These are phyloP conservation scores for Zaprionus taronus DNA, from an alignment of 1,140 invertebrate species.

Conservation along the genomic window DNA sequence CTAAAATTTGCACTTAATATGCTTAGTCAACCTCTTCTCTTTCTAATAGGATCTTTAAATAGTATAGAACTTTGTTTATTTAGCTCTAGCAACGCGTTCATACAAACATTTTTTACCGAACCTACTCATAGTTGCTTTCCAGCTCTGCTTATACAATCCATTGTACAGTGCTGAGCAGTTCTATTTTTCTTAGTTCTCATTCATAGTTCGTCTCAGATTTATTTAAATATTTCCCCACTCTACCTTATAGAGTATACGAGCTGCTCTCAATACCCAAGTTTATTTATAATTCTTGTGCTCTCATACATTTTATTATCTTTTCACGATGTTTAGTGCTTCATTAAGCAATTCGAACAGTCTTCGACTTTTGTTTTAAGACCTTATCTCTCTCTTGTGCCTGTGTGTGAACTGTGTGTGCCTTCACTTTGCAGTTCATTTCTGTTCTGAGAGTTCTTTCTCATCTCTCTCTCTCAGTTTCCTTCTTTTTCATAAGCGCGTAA, in stretches of 20 bases:
- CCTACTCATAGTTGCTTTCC: background rate
- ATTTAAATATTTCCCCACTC: background rate
- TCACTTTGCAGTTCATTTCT: slow-evolving; percentile 33
- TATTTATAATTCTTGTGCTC: background rate
- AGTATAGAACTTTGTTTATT: too few species aligned
- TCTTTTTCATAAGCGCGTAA: slow-evolving; percentile 75
- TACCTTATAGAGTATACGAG: background rate
- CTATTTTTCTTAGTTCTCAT: too few species aligned
- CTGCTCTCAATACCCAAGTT: background rate
- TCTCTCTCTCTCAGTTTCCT: background rate
- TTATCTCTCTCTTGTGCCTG: slow-evolving; percentile 34
- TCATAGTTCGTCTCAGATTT: background rate
- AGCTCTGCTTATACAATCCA: background rate
- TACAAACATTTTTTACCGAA: background rate
- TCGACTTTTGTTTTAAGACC: slow-evolving; percentile 62
- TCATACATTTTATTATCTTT: slow-evolving; percentile 21
- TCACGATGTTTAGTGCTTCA: slow-evolving; percentile 70
- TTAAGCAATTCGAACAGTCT: slow-evolving; percentile 69
- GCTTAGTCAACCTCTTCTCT: too few species aligned
- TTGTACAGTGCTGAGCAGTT: background rate
- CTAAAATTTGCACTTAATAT: too few species aligned
- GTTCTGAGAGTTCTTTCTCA: background rate
- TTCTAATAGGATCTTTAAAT: too few species aligned
- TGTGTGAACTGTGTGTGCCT: slow-evolving; percentile 23
- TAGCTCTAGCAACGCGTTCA: background rate